These are phyloP conservation scores for Arothron firmamentum DNA, from an alignment of 2,113 vertebrate genomes.

Conservation along the genomic window DNA sequence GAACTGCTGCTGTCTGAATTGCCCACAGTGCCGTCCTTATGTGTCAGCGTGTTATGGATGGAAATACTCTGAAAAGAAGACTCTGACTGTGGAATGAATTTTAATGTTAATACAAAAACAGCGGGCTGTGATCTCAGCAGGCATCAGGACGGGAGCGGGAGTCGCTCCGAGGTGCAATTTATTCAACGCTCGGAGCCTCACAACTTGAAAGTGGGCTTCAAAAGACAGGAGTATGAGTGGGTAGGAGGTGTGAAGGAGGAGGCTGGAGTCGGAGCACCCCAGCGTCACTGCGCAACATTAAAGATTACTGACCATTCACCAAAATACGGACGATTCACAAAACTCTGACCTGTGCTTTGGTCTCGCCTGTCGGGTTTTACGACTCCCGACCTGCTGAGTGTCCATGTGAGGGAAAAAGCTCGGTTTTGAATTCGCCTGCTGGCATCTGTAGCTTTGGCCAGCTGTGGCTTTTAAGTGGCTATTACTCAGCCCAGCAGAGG, in stretches of 20 bases:
- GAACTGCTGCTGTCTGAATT: conserved; percentile 42
- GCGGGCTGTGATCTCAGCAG: conserved; percentile 76
- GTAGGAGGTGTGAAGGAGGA: conserved; percentile 46
- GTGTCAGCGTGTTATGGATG: conserved; percentile 59
- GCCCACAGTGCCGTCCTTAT: conserved; percentile 44
- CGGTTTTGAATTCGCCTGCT: conserved; percentile 38
- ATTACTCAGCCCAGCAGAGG: conserved; percentile 48
- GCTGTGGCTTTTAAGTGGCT: conserved; percentile 51
- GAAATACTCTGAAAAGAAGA: conserved; percentile 66
- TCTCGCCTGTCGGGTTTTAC: conserved; percentile 13
- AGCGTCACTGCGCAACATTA: conserved; percentile 49
- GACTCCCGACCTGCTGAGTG: conserved; percentile 24
- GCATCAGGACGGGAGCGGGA: conserved; percentile 55
- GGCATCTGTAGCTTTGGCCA: conserved; percentile 34
- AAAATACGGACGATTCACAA: conserved; percentile 35
- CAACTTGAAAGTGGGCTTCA: conserved; percentile 74
- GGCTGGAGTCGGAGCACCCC: conserved; percentile 27
- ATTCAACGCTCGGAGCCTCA: conserved; percentile 67
- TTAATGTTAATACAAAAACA: conserved; percentile 74
- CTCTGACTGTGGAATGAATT: conserved; percentile 65
- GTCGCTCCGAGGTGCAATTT: conserved; percentile 72
- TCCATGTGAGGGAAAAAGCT: conserved; percentile 35
- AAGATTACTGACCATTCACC: conserved; percentile 55
- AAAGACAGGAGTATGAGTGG: conserved; percentile 62
- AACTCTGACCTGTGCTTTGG: conserved; percentile 19